phyloP scores from a whole-genome alignment of 2,888 invertebrate genomes.

The Drosophila parthenogenetica region DNA sequence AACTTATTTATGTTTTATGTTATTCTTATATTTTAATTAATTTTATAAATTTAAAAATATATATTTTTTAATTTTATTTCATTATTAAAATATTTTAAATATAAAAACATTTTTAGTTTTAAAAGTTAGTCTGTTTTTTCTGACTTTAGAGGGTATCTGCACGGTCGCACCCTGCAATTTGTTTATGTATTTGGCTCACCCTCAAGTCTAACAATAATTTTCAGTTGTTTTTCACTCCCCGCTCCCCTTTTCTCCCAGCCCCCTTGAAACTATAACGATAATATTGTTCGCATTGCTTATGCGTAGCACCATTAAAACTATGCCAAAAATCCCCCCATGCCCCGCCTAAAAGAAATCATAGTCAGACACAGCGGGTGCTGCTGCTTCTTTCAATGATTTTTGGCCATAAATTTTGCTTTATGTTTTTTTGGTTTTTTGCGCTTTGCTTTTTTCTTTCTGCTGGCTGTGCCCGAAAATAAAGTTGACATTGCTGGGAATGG shows the following conservation, averaged over 20 bases:
- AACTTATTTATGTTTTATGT: no score
- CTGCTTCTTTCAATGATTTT: constrained; percentile 39
- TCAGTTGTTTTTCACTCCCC: constrained; percentile 21
- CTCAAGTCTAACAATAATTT: constrained; percentile 35
- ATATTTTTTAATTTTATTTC: no score
- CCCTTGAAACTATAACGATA: constrained; percentile 19
- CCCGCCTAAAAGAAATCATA: neutral
- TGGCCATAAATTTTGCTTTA: constrained; percentile 59
- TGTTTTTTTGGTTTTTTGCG: constrained; percentile 35
- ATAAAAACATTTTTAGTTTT: no score
- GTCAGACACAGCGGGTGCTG: constrained; percentile 44
- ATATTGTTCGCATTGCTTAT: constrained; percentile 49
- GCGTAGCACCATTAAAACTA: constrained; percentile 65
- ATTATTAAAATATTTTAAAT: no score
- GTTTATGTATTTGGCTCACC: constrained; percentile 21
- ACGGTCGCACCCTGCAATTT: neutral
- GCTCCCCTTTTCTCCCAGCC: neutral
- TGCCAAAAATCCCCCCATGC: constrained; percentile 40
- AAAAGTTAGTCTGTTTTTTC: no score
- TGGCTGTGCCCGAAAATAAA: constrained; percentile 33
- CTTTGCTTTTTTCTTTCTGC: constrained; percentile 15
- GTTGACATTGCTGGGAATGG: constrained; percentile 40
- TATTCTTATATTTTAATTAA: no score
- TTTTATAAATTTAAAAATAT: no score
- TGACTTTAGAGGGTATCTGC: constrained; percentile 3